phyloP scores from a whole-genome alignment of 2,888 invertebrate genomes.

The Dryadula phaetusa region DNA sequence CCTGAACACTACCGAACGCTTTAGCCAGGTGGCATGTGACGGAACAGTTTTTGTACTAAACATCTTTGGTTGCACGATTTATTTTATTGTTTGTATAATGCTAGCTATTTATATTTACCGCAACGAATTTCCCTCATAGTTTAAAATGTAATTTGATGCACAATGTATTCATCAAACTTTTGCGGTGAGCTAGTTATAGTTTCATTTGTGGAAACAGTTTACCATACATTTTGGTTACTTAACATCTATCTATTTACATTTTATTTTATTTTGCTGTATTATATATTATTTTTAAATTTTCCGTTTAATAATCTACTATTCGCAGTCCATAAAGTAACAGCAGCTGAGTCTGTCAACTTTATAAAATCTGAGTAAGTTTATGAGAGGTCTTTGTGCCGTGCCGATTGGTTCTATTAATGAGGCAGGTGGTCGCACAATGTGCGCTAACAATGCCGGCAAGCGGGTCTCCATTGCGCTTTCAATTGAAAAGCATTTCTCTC shows the following conservation, averaged over 20 bases:
- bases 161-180: constrained; percentile 29
- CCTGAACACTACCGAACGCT: constrained; percentile 43
- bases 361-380: constrained; percentile 20
- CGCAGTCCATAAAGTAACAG: constrained; percentile 16
- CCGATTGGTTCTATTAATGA: constrained; percentile 66
- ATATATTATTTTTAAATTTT: background rate
- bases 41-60: constrained; percentile 34
- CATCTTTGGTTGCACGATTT: constrained; percentile 34
- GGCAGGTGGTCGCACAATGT: constrained; percentile 79
- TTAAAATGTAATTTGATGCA: constrained; percentile 32
- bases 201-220: constrained; percentile 23
- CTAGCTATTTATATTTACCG: constrained; percentile 30
- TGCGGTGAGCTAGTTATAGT: constrained; percentile 18
- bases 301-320: constrained; percentile 9
- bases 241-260: constrained; percentile 6
- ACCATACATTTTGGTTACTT: constrained; percentile 18
- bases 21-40: constrained; percentile 40
- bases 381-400: constrained; percentile 51
- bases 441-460: constrained; percentile 63
- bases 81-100: constrained; percentile 38
- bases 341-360: constrained; percentile 36
- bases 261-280: constrained; percentile 2
- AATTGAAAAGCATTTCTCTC: constrained; percentile 43
- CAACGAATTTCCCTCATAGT: constrained; percentile 24
- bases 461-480: constrained; percentile 54